Evolutionary conservation across 2,888 invertebrate species (phyloP), one percentile per base, ranked within the genome.

Genomic region (Tachina lurida): DNA sequence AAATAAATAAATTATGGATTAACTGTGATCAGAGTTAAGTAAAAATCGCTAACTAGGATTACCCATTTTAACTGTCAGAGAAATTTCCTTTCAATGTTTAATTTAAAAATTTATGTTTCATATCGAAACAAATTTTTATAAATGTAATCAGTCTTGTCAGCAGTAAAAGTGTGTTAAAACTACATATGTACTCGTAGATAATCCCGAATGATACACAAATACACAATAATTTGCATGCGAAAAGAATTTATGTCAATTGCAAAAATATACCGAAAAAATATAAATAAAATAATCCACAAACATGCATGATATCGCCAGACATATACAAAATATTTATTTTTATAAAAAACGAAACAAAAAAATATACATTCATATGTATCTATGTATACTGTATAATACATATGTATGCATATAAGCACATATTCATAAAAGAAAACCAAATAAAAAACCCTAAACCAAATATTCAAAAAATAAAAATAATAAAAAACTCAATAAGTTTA

Each of bases 381-480:
- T 2, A 22, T 22, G 22, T 22, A 22, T 22, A 22, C 3, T 22
- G 22, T 22, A 22, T 22, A 22, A 3, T 2, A 22, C 3, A 22
- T 22, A 22, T 22, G 22, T 22, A 22, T 22, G 22, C 3, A 22
- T 39, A 31, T 17, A 74, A 31, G 9, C 15, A 31, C 49, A 52
- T 60, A 31, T 56, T 70, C 9, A 60, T 22, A 68, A 70, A 78
- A 68, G n/a, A 65, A 43, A 47, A 31, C n/a, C 74, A 79, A 47
- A 67, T 58, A 74, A 74, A 74, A 74, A 67, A 52, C 19, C 63
- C 49, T 58, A 58, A 77, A 71, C 17, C 62, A 63, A 47, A 78
- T 62, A 63, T 10, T 7, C 17, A 67, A 67, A 56, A 52, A 52
- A 67, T 17, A 75, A 77, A 31, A 60, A 39, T 58, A 4, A 15